Conservation (phyloP, 2,888 invertebrate species). For the Itoplectis maculator region DNA sequence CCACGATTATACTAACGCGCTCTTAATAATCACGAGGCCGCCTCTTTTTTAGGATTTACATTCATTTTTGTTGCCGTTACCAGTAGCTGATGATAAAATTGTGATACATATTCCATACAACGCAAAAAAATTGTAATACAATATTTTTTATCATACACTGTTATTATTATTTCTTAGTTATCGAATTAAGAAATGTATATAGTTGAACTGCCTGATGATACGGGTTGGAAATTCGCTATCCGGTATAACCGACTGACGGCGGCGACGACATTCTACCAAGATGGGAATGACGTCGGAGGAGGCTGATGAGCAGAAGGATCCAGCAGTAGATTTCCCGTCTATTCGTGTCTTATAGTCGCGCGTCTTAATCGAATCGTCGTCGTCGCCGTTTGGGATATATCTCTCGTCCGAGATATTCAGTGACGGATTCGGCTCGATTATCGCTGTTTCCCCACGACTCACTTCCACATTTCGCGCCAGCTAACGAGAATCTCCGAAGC, state of each 20-base stretch:
- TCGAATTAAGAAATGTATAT: too few species aligned
- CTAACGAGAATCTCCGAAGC: conserved; percentile 55
- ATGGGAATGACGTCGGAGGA: neutral
- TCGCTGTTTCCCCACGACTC: conserved; percentile 62
- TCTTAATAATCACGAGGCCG: neutral
- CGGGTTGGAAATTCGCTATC: neutral
- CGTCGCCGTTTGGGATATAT: conserved; percentile 47
- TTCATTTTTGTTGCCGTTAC: neutral
- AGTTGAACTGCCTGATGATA: neutral
- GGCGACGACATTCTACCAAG: too few species aligned
- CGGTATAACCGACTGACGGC: neutral
- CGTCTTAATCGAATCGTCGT: conserved; percentile 59
- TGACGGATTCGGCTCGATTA: conserved; percentile 63
- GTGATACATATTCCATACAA: too few species aligned
- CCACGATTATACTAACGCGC: conserved; percentile 32
- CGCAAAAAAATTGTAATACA: too few species aligned
- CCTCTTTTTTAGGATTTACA: neutral
- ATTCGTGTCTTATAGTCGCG: neutral
- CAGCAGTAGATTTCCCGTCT: conserved; percentile 31
- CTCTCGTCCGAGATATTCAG: conserved; percentile 43
- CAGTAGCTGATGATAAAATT: too few species aligned
- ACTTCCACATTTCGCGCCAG: conserved; percentile 6
- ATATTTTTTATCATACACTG: too few species aligned
- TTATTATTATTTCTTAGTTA: too few species aligned
- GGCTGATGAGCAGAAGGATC: conserved; percentile 2